These are phyloP conservation scores for Megatriorchis doriae DNA, from an alignment of 2,113 vertebrate species.

Conservation along the genomic window DNA sequence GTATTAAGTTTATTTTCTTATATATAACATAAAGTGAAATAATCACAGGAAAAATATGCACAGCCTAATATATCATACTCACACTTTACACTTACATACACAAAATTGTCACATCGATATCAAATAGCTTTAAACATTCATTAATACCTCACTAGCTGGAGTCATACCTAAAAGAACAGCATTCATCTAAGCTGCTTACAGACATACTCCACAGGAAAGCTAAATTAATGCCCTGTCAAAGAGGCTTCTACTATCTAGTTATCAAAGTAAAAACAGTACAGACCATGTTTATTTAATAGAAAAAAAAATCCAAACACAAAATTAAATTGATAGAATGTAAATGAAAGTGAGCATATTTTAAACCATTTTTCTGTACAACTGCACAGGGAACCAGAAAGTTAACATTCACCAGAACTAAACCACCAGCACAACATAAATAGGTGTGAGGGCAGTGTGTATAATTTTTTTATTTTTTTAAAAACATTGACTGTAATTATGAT, in stretches of 20 bases:
- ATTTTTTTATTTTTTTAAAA: background rate
- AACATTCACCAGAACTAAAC: background rate
- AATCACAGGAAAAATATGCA: background rate
- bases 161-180: background rate
- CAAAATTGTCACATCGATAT: background rate
- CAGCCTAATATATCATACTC: background rate
- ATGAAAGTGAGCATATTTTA: background rate
- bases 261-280: background rate
- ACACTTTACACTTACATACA: background rate
- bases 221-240: background rate
- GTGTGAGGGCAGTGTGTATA: background rate
- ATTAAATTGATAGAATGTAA: background rate
- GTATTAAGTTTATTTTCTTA: background rate
- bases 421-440: background rate
- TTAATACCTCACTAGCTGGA: background rate
- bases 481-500: accelerated
- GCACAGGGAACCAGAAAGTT: background rate
- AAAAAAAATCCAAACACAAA: background rate
- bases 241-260: background rate
- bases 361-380: background rate
- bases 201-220: background rate
- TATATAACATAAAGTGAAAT: background rate
- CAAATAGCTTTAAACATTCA: background rate
- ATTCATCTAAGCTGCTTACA: background rate
- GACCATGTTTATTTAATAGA: background rate